These are phyloP conservation scores for Brachymystax lenok DNA, from an alignment of 2,797 vertebrate species.

Conservation along the genomic window DNA sequence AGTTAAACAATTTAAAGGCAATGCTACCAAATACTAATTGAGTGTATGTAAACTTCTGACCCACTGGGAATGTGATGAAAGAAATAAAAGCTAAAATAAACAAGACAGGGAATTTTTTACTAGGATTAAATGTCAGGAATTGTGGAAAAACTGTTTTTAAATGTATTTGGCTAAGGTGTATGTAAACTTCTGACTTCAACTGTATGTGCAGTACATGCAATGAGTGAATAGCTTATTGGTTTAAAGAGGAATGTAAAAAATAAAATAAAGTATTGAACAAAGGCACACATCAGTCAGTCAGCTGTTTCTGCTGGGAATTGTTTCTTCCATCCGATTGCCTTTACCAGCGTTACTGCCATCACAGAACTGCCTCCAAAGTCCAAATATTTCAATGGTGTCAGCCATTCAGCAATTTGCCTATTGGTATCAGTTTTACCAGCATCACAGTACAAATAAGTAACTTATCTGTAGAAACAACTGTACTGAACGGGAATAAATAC, in stretches of 20 bases:
- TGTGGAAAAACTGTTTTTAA: too few species aligned
- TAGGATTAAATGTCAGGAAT: too few species aligned
- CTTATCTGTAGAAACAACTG: background rate
- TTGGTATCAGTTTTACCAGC: background rate
- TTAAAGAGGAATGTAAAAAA: constrained; percentile 9
- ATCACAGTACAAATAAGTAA: background rate
- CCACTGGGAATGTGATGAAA: too few species aligned
- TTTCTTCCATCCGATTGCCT: constrained; percentile 19
- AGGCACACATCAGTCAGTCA: constrained; percentile 62
- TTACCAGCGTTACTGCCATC: constrained; percentile 11
- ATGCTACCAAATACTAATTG: too few species aligned
- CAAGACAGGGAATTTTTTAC: too few species aligned
- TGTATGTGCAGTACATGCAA: constrained; percentile 43
- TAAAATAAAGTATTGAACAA: constrained; percentile 48
- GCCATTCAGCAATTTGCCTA: background rate
- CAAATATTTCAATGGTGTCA: constrained; percentile 42
- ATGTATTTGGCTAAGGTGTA: too few species aligned
- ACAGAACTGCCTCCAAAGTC: constrained; percentile 46
- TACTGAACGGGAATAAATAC: background rate
- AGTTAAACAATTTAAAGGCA: too few species aligned
- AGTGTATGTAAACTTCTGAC: too few species aligned
- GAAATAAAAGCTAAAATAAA: too few species aligned
- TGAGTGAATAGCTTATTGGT: constrained; percentile 7
- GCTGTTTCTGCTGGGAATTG: constrained; percentile 20
- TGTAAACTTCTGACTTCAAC: too few species aligned